Percentiles rank a stretch among this genome's conserved stretches.
These are phyloP conservation scores for Adelges cooleyi DNA, from an alignment of 1,140 invertebrate genomes.

Conservation along the genomic window DNA sequence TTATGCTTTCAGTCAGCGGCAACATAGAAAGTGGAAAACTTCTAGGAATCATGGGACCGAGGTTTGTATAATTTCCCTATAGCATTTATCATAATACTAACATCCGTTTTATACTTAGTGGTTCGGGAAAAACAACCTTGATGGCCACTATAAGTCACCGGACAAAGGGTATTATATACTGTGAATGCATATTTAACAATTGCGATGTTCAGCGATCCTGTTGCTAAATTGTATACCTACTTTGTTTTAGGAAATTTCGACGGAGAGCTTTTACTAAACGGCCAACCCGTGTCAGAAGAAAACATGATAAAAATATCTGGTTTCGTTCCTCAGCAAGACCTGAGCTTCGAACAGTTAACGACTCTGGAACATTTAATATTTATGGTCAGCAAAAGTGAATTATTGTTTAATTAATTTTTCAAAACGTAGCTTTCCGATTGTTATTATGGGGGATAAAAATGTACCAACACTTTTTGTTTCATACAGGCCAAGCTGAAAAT, in stretches of 20 bases:
- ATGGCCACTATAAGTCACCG: constrained; percentile 54
- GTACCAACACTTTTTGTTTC: not conserved
- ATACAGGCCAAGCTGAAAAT: constrained; percentile 36
- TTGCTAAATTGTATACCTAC: not conserved
- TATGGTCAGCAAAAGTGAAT: constrained; percentile 46
- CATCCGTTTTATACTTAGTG: constrained; percentile 41
- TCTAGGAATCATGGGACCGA: constrained; percentile 41
- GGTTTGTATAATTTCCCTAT: constrained; percentile 33
- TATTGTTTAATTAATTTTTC: not conserved
- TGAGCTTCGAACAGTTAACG: constrained; percentile 53
- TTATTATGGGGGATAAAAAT: not conserved
- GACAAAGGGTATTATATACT: constrained; percentile 41
- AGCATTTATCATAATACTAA: not conserved
- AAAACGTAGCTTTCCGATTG: not conserved
- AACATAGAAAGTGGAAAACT: constrained; percentile 37
- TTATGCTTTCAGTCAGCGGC: constrained; percentile 39
- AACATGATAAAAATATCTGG: constrained; percentile 56
- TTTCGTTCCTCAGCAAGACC: constrained; percentile 59
- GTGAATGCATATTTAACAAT: not conserved
- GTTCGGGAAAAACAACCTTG: constrained; percentile 59
- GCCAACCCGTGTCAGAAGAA: constrained; percentile 45
- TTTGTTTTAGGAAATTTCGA: constrained; percentile 40
- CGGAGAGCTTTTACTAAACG: constrained; percentile 55
- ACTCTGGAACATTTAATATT: constrained; percentile 61
- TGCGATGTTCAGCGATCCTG: not conserved